A percentile compares a stretch with the other conserved stretches of the same genome.
phyloP scores from a whole-genome alignment of 1,140 invertebrate genomes.

The Pseudomyrmex flavicornis region DNA sequence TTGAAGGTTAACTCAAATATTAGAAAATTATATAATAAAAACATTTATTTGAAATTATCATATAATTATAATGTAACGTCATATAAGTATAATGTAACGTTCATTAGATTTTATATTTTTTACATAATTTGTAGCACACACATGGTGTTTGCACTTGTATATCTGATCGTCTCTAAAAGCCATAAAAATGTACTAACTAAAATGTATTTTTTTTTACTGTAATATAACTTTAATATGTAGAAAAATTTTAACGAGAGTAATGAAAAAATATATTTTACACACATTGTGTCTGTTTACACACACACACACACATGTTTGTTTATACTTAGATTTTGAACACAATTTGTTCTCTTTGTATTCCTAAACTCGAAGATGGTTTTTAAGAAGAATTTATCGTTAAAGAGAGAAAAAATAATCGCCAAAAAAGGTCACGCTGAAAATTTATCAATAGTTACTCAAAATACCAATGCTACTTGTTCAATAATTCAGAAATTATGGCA shows the following conservation, averaged over 20 bases:
- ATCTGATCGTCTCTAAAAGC: background rate
- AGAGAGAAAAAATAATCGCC: background rate
- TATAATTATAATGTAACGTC: background rate
- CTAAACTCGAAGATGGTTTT: conserved; percentile 1
- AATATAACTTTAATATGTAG: conserved; percentile 11
- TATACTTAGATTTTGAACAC: conserved; percentile 38
- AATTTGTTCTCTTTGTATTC: conserved; percentile 18
- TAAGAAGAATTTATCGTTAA: background rate
- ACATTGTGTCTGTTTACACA: too few species aligned
- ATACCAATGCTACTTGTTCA: background rate
- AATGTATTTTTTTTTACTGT: background rate
- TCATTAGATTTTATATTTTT: conserved; percentile 24
- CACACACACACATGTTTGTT: background rate
- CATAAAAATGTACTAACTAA: conserved; percentile 27
- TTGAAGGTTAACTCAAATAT: conserved; percentile 10
- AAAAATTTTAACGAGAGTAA: background rate
- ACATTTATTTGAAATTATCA: conserved; percentile 4
- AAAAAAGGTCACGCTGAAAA: background rate
- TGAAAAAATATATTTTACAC: background rate
- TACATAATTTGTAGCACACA: conserved; percentile 18
- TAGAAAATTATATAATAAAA: background rate
- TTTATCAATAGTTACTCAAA: background rate
- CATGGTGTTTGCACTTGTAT: background rate
- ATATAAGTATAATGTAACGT: conserved; percentile 6
- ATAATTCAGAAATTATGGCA: background rate